phyloP scores from a whole-genome alignment of 2,888 invertebrate genomes.

The Uropetala carovei region DNA sequence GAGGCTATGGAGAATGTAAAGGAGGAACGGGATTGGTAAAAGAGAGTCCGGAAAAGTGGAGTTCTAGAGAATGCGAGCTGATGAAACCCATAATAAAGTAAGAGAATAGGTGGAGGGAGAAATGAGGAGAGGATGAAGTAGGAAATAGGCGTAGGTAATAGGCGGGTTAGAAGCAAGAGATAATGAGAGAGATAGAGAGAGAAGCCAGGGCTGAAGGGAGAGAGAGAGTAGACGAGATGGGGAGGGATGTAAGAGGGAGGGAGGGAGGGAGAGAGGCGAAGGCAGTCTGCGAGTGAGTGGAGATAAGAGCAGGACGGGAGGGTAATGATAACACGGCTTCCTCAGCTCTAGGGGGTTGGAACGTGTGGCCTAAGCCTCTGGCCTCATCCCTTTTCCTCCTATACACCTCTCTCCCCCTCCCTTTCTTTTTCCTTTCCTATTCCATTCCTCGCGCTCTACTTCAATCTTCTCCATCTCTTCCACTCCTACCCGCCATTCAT shows the following conservation, averaged over 20 bases:
- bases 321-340: conserved; percentile 47
- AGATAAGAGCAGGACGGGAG: neutral
- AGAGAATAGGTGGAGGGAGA: neutral
- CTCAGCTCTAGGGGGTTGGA: conserved; percentile 31
- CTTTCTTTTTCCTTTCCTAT: too few relatives aligned
- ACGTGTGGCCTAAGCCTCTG: neutral
- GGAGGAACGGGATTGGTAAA: neutral
- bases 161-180: neutral
- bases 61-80: neutral
- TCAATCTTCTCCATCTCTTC: too few relatives aligned
- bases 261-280: neutral
- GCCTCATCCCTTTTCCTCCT: neutral
- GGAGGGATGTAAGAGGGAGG: neutral
- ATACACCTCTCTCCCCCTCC: too few relatives aligned
- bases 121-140: neutral
- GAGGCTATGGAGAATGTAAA: neutral
- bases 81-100: neutral
- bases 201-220: neutral
- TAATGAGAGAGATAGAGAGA: neutral
- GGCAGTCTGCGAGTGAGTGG: neutral
- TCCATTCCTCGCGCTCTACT: too few relatives aligned
- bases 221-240: neutral
- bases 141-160: neutral
- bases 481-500: too few relatives aligned
- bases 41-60: neutral